Evolutionary conservation across 2,888 invertebrate genomes (phyloP).

Genomic region (Argynnis bischoffii): DNA sequence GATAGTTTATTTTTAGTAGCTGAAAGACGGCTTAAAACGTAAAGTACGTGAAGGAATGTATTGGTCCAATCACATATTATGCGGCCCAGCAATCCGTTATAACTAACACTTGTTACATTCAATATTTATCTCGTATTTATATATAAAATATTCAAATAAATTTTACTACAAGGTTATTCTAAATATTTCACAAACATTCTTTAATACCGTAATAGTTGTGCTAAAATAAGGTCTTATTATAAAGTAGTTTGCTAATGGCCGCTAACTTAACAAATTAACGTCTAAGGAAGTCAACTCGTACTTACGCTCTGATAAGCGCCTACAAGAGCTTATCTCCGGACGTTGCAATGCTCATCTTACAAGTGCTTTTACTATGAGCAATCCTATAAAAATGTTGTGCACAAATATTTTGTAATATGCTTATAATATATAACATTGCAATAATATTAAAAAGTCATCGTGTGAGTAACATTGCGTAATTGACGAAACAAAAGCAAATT

Average conservation of each 20-base stretch:
- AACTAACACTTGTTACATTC: background rate
- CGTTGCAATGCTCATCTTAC: constrained; percentile 19
- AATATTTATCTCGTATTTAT: constrained; percentile 1
- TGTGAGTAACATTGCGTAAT: background rate
- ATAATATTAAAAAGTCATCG: background rate
- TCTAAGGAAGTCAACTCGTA: constrained; percentile 29
- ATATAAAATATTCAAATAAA: too few relatives aligned
- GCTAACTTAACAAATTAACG: constrained; percentile 31
- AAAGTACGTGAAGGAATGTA: constrained; percentile 19
- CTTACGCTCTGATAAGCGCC: constrained; percentile 39
- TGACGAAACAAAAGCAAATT: too few relatives aligned
- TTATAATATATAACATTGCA: background rate
- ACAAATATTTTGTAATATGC: too few relatives aligned
- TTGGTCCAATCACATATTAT: background rate
- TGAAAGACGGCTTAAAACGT: background rate
- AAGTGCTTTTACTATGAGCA: constrained; percentile 7
- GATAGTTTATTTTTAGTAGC: constrained; percentile 6
- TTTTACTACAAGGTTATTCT: too few relatives aligned
- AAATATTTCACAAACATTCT: too few relatives aligned
- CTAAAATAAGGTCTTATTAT: constrained; percentile 27
- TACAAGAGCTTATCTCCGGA: constrained; percentile 31
- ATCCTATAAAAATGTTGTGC: constrained; percentile 13
- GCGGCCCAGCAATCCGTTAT: constrained; percentile 6
- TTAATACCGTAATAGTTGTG: background rate
- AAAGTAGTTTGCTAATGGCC: constrained; percentile 29